Evolutionary conservation across 2,113 vertebrate genomes (phyloP).

Genomic region (Notarius lentiginosus): DNA sequence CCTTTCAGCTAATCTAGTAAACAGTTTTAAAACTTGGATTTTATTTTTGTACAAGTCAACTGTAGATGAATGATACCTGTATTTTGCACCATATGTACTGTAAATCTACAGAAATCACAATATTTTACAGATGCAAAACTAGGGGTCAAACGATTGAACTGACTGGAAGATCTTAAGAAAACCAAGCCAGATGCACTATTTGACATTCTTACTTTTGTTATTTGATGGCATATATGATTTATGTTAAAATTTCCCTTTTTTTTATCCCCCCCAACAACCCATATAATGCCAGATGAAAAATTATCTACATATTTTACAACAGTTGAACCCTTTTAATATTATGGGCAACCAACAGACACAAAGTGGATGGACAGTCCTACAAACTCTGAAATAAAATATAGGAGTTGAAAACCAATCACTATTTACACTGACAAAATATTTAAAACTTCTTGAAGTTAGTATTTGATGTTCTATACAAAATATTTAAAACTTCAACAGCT

Average conservation of each 20-base stretch:
- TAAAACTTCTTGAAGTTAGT: not conserved
- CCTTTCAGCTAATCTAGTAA: not conserved
- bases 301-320: slow-evolving; percentile 29
- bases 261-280: too few relatives aligned
- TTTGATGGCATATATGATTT: not conserved
- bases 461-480: not conserved
- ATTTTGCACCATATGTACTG: not conserved
- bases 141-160: too few relatives aligned
- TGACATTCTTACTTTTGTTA: not conserved
- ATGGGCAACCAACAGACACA: not conserved
- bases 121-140: not conserved
- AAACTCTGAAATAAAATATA: not conserved
- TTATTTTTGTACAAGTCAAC: not conserved
- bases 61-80: not conserved
- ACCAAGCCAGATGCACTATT: not conserved
- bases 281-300: not conserved
- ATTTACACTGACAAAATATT: slow-evolving; percentile 1
- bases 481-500: slow-evolving; percentile 31
- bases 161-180: not conserved
- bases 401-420: not conserved
- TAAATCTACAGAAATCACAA: not conserved
- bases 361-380: not conserved
- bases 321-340: not conserved
- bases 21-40: not conserved
- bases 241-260: not conserved